A percentile compares a stretch with the other conserved stretches of the same genome.
phyloP scores from a whole-genome alignment of 1,140 invertebrate species.

The Plectrocnemia conspersa region DNA sequence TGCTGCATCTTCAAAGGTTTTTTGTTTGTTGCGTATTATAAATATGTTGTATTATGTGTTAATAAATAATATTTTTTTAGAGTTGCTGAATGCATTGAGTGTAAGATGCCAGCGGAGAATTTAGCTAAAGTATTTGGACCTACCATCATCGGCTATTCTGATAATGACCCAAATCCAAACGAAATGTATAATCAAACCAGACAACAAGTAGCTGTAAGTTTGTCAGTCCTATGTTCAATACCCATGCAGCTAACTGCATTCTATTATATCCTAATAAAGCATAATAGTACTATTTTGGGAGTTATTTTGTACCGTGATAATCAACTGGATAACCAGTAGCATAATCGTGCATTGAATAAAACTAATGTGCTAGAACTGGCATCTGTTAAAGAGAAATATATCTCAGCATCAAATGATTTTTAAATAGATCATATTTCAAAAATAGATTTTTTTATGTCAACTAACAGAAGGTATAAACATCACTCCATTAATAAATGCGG shows the following conservation, averaged over 20 bases:
- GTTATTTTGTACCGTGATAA: no score
- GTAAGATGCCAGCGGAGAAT: slow-evolving; percentile 73
- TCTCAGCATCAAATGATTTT: no score
- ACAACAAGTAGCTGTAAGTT: slow-evolving; percentile 24
- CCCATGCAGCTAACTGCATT: background rate
- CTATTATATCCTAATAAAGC: slow-evolving; percentile 1
- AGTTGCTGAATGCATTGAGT: slow-evolving; percentile 65
- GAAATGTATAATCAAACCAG: slow-evolving; percentile 28
- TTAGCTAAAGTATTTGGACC: slow-evolving; percentile 77
- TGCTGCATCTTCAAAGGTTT: slow-evolving; percentile 69
- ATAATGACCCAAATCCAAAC: slow-evolving; percentile 25
- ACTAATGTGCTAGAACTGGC: no score
- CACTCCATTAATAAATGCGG: no score
- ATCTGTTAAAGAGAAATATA: no score
- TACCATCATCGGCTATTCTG: slow-evolving; percentile 67
- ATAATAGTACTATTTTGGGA: no score
- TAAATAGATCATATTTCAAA: no score
- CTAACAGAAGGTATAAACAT: no score
- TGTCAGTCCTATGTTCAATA: background rate
- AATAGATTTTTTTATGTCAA: no score
- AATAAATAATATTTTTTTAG: slow-evolving; percentile 41
- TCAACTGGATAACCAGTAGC: no score
- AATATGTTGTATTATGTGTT: background rate
- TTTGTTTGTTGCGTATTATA: background rate
- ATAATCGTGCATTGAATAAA: no score